These are phyloP conservation scores for Drosophila acutilabella DNA, from an alignment of 2,888 invertebrate genomes.

Conservation along the genomic window DNA sequence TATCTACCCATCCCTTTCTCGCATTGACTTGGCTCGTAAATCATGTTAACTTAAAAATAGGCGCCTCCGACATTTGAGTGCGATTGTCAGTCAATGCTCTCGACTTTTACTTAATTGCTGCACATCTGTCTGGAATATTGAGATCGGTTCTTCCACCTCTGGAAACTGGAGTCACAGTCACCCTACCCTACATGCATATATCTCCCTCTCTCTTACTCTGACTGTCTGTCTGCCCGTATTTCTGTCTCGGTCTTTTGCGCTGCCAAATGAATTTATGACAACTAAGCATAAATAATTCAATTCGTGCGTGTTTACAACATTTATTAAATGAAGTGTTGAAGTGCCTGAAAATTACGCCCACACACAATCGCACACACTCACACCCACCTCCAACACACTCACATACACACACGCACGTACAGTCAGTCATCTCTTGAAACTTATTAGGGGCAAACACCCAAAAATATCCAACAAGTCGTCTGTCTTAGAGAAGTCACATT, in stretches of 20 bases:
- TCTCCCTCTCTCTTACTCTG: neutral
- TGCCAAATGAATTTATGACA: slow-evolving; percentile 72
- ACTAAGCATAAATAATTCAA: slow-evolving; percentile 69
- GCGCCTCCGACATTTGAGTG: slow-evolving; percentile 58
- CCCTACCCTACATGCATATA: neutral
- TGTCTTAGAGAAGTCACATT: slow-evolving; percentile 7
- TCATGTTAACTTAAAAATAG: slow-evolving; percentile 69
- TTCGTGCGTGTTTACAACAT: slow-evolving; percentile 66
- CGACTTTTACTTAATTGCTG: slow-evolving; percentile 42
- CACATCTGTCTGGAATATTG: slow-evolving; percentile 44
- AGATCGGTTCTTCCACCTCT: slow-evolving; percentile 6
- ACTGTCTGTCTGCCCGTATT: neutral
- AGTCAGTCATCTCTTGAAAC: neutral
- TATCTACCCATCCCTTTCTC: neutral
- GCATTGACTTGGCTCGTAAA: slow-evolving; percentile 40
- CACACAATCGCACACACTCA: slow-evolving; percentile 23
- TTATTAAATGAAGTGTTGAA: slow-evolving; percentile 65
- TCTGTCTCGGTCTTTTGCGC: neutral
- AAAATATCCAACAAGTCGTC: slow-evolving; percentile 33
- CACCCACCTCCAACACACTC: slow-evolving; percentile 8
- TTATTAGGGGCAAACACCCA: slow-evolving; percentile 14
- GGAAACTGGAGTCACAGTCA: neutral
- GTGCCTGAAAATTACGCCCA: slow-evolving; percentile 52
- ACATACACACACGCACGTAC: slow-evolving; percentile 1
- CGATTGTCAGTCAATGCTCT: slow-evolving; percentile 62